Evolutionary conservation across 1,140 invertebrate genomes (phyloP), one percentile per base, ranked within the genome.

Genomic region (Carposina sasakii): DNA sequence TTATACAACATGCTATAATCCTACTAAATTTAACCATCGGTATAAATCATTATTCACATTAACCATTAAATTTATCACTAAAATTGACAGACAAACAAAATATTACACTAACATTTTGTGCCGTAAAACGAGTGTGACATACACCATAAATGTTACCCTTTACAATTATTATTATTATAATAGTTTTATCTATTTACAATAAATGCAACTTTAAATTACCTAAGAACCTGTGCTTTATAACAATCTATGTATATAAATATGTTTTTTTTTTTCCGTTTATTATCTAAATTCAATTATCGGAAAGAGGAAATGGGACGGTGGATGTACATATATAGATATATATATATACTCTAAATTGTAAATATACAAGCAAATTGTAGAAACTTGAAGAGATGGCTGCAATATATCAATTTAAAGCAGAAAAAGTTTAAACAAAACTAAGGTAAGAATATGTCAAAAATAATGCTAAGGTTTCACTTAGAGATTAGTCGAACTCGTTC

Each of bases 171-270:
- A 57, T 58, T 63, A 64, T 57, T 33, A 56, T 67, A 50, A 56
- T 67, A 50, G 54, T 54, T 47, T 61, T 73, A 76, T 76, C 76
- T 82, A 82, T 82, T 69, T 73, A 77, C 72, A 77, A 72, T 79
- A 78, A 77, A 83, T 81, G 77, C 77, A 79, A 76, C 71, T 73
- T 76, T 60, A 61, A 77, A 66, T 76, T 71, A n/a, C n/a, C 74
- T 76, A 81, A 81, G 60, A 77, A 81, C 79, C 77, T 78, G 76
- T 83, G 76, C 76, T 75, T 76, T 63, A 69, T 81, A 83, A 83
- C 79, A 81, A 78, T 83, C 72, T 81, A 83, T n/a, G n/a, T n/a
- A n/a, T 81, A 78, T 81, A 79, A 73, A 76, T 79, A 82, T 76
- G 67, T 75, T 73, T 64, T 67, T 63, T 52, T 49, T 65, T 50